These are phyloP conservation scores for Nestor notabilis DNA, from an alignment of 2,113 vertebrate species.

Conservation along the genomic window DNA sequence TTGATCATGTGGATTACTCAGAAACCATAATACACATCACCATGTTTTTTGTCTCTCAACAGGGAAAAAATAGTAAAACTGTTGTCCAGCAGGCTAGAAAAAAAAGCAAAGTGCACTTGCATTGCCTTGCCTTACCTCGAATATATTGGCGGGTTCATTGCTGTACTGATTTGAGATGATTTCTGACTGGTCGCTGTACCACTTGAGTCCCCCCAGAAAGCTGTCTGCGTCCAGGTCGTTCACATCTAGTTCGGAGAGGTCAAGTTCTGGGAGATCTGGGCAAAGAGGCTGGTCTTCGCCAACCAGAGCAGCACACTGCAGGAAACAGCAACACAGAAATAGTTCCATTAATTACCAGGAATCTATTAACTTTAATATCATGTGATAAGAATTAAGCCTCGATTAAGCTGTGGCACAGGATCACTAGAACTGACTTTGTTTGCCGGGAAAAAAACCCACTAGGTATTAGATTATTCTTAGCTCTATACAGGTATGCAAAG, in stretches of 20 bases:
- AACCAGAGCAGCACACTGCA: conserved; percentile 97
- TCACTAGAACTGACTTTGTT: conserved; percentile 20
- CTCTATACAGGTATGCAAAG: neutral
- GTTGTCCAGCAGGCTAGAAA: neutral
- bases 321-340: conserved; percentile 19
- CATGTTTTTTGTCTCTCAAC: neutral
- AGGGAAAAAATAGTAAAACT: neutral
- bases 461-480: neutral
- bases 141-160: conserved; percentile 93
- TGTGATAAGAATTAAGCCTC: conserved; percentile 66
- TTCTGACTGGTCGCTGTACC: conserved; percentile 99
- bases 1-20: neutral
- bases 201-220: conserved; percentile 97
- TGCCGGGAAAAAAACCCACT: neutral
- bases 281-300: conserved; percentile 99
- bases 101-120: neutral
- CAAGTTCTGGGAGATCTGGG: conserved; percentile 97
- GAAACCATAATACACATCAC: neutral
- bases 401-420: conserved; percentile 48
- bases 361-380: conserved; percentile 66
- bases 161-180: conserved; percentile 97
- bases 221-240: conserved; percentile 96
- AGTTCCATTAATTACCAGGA: conserved; percentile 60
- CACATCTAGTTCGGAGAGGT: conserved; percentile 99
- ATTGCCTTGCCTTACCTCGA: conserved; percentile 86